Conservation (phyloP, 1,140 invertebrate genomes). For the Trichonephila clavipes region DNA sequence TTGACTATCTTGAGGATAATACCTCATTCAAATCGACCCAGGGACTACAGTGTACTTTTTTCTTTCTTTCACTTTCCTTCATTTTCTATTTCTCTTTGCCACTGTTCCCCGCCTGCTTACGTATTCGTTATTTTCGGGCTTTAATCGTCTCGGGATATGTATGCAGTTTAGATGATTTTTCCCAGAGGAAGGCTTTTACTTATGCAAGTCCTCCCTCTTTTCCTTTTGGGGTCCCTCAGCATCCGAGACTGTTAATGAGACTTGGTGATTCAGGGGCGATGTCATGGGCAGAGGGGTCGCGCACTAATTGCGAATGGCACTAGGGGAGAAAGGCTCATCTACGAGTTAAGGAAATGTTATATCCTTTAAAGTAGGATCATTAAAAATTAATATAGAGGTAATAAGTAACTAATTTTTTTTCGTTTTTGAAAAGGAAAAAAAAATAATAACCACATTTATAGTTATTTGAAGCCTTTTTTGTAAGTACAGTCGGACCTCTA, state of each 20-base stretch:
- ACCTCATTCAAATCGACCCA: conserved; percentile 29
- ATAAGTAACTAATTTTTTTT: neutral
- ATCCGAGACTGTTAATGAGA: conserved; percentile 70
- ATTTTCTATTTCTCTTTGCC: neutral
- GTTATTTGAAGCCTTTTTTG: too few relatives aligned
- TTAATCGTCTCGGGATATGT: conserved; percentile 73
- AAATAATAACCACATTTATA: too few relatives aligned
- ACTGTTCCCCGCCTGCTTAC: conserved; percentile 35
- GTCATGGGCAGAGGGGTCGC: neutral
- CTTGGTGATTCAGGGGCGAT: conserved; percentile 61
- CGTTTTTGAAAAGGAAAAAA: too few relatives aligned
- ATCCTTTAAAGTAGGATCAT: neutral
- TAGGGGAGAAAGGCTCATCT: neutral
- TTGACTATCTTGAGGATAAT: conserved; percentile 26
- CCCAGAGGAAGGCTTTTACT: conserved; percentile 68
- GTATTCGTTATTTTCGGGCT: conserved; percentile 48
- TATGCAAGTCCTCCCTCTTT: conserved; percentile 44
- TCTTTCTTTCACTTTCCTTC: too few relatives aligned
- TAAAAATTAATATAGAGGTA: neutral
- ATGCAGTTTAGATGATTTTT: conserved; percentile 72
- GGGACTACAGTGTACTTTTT: neutral
- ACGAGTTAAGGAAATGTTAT: neutral
- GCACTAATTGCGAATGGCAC: conserved; percentile 22
- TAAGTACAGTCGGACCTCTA: too few relatives aligned
- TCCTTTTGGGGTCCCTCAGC: conserved; percentile 36